Percentiles rank a stretch among this genome's conserved stretches.
Conservation (phyloP, 2,888 invertebrate genomes). For the Sympetrum striolatum region DNA sequence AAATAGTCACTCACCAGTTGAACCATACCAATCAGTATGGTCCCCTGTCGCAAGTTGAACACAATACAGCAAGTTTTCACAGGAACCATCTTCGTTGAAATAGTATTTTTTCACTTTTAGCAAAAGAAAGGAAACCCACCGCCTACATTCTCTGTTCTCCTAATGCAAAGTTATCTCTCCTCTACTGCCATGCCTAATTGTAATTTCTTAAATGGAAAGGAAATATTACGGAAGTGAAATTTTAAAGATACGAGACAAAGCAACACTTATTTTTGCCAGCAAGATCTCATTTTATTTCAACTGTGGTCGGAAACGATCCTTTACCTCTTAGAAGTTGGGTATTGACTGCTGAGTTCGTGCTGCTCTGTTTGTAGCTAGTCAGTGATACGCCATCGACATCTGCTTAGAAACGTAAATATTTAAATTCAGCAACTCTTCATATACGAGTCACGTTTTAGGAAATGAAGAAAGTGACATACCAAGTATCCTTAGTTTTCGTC, state of each 20-base stretch:
- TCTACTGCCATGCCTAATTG: too few relatives aligned
- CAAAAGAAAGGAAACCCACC: neutral
- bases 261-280: too few relatives aligned
- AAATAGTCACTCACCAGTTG: slow-evolving; percentile 57
- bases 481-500: neutral
- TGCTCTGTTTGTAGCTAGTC: neutral
- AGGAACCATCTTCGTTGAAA: slow-evolving; percentile 1
- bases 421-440: neutral
- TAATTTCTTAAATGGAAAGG: too few relatives aligned
- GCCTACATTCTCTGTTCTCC: too few relatives aligned
- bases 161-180: too few relatives aligned
- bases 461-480: neutral
- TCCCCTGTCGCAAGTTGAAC: slow-evolving; percentile 59
- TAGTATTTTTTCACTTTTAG: neutral
- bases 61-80: slow-evolving; percentile 46
- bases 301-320: neutral
- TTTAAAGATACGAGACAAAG: too few relatives aligned
- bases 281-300: neutral
- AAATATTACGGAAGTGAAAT: too few relatives aligned
- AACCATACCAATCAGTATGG: slow-evolving; percentile 59
- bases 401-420: neutral
- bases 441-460: neutral
- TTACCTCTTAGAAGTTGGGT: neutral
- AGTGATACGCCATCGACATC: neutral
- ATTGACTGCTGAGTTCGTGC: neutral